Conservation (phyloP, 1,140 invertebrate genomes). For the Antheraea mylitta region DNA sequence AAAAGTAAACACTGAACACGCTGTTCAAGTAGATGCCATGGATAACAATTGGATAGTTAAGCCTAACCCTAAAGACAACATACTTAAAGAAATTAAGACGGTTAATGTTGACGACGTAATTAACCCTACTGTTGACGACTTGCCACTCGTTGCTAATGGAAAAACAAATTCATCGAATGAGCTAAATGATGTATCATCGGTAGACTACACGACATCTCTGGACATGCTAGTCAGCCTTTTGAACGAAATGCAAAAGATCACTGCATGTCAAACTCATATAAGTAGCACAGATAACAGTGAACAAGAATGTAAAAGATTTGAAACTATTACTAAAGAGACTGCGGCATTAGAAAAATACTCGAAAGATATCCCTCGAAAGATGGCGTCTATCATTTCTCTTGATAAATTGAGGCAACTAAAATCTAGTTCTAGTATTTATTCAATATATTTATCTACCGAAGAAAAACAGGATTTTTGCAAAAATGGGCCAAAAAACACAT, state of each 20-base stretch:
- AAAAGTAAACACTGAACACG: neutral
- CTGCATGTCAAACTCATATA: constrained; percentile 40
- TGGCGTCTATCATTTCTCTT: constrained; percentile 37
- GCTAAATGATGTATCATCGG: constrained; percentile 5
- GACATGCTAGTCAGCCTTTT: constrained; percentile 62
- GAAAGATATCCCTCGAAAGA: constrained; percentile 28
- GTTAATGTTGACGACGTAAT: neutral
- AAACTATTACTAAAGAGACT: constrained; percentile 41
- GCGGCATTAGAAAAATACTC: constrained; percentile 27
- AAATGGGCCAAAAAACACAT: neutral
- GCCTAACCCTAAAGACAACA: neutral
- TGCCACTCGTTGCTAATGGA: neutral
- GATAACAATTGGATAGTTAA: neutral
- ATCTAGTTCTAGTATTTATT: constrained; percentile 35
- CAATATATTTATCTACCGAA: constrained; percentile 34
- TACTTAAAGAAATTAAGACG: neutral
- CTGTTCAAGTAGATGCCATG: constrained; percentile 9
- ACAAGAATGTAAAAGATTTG: constrained; percentile 30
- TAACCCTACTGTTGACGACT: neutral
- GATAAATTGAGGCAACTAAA: constrained; percentile 37
- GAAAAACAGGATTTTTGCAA: constrained; percentile 4
- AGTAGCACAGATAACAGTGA: constrained; percentile 16
- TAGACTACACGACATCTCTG: constrained; percentile 54
- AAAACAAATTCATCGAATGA: constrained; percentile 1
- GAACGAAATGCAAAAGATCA: constrained; percentile 67